These are phyloP conservation scores for Pseudomyrmex flavicornis DNA, from an alignment of 1,140 invertebrate species.

Conservation along the genomic window DNA sequence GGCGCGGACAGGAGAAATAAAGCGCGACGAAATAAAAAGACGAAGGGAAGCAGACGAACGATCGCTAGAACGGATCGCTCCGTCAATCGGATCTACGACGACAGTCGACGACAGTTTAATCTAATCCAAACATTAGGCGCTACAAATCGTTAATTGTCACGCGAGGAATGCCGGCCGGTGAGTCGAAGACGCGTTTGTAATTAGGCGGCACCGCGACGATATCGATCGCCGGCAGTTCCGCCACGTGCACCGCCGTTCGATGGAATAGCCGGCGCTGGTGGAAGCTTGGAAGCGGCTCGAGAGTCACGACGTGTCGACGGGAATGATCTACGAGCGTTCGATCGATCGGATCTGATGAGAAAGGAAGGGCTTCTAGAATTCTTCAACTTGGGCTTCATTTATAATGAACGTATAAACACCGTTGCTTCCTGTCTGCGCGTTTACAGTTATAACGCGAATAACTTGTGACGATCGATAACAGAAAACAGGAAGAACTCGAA, in stretches of 20 bases:
- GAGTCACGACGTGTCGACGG: conserved; percentile 68
- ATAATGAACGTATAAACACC: conserved; percentile 21
- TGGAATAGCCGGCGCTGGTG: neutral
- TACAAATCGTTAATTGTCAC: conserved; percentile 82
- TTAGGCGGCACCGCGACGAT: conserved; percentile 72
- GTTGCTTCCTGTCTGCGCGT: conserved; percentile 2
- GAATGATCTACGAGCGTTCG: conserved; percentile 73
- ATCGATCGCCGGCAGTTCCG: conserved; percentile 25
- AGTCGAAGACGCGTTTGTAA: conserved; percentile 69
- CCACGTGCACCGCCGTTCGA: conserved; percentile 34
- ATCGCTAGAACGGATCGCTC: conserved; percentile 21
- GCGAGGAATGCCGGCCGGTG: conserved; percentile 72
- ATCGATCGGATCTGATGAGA: conserved; percentile 65
- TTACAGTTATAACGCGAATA: conserved; percentile 2
- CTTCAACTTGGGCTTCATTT: conserved; percentile 25
- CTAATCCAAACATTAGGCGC: conserved; percentile 76
- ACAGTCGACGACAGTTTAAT: conserved; percentile 62
- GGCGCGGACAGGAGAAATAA: neutral
- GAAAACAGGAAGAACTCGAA: neutral
- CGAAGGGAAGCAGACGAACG: neutral
- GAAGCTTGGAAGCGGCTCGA: conserved; percentile 51
- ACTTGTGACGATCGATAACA: neutral
- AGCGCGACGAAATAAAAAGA: neutral
- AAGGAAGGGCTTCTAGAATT: conserved; percentile 62
- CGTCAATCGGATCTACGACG: conserved; percentile 22